Conservation (phyloP, 1,140 invertebrate genomes). For the Goniozus legneri region DNA sequence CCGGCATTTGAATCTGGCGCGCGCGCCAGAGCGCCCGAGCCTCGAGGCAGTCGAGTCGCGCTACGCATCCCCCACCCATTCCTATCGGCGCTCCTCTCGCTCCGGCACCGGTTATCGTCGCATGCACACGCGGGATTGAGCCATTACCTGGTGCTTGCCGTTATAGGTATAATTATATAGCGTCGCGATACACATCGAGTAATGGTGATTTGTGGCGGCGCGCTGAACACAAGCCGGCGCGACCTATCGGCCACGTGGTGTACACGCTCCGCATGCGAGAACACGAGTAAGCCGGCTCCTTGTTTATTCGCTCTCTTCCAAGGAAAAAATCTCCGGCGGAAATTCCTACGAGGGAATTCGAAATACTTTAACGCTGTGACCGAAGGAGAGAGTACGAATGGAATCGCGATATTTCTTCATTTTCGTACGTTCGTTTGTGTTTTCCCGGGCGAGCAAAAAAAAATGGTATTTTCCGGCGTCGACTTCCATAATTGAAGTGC, state of each 20-base stretch:
- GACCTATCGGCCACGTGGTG: constrained; percentile 24
- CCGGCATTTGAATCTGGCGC: constrained; percentile 37
- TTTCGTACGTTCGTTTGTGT: too few species aligned
- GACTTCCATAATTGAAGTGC: constrained; percentile 25
- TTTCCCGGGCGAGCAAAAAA: too few species aligned
- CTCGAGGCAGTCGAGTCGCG: constrained; percentile 10
- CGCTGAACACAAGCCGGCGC: constrained; percentile 18
- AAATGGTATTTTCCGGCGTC: too few species aligned
- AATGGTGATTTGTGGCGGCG: constrained; percentile 53
- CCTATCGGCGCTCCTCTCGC: too few species aligned
- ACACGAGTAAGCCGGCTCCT: constrained; percentile 11
- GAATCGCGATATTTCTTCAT: too few species aligned
- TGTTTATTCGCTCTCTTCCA: too few species aligned
- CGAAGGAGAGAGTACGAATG: too few species aligned
- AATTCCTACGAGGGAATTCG: too few species aligned
- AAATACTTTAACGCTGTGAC: too few species aligned
- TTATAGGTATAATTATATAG: constrained; percentile 55
- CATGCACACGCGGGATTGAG: constrained; percentile 52
- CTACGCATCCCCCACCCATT: too few species aligned
- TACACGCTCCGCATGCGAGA: constrained; percentile 23
- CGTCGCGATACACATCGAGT: constrained; percentile 54
- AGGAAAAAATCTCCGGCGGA: too few species aligned
- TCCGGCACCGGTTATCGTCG: constrained; percentile 41
- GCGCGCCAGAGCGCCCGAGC: constrained; percentile 20
- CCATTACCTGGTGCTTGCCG: constrained; percentile 52